phyloP scores from a whole-genome alignment of 1,140 invertebrate species.

The Pseudomyrmex dendroicus region DNA sequence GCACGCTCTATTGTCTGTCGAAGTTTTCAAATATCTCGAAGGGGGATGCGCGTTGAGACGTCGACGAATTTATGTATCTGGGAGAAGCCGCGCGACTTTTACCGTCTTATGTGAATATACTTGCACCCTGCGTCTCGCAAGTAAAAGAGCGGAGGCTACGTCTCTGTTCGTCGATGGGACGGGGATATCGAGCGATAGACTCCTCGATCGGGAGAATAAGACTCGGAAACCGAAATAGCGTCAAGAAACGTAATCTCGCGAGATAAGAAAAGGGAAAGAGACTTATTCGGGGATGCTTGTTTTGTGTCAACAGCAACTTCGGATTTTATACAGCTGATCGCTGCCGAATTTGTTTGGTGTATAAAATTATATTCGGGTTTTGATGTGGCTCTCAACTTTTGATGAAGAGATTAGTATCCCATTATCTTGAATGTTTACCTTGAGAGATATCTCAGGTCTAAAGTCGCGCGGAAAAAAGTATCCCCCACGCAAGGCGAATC shows the following conservation, averaged over 20 bases:
- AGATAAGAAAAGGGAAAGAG: background rate
- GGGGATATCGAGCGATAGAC: background rate
- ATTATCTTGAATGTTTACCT: constrained; percentile 3
- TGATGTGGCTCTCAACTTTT: background rate
- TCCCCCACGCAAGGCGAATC: background rate
- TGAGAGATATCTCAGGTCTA: background rate
- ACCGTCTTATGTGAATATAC: constrained; percentile 4
- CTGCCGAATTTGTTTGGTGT: constrained; percentile 1
- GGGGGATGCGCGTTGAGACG: constrained; percentile 8
- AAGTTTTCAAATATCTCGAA: constrained; percentile 56
- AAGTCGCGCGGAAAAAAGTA: background rate
- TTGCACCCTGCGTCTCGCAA: background rate
- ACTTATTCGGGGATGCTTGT: constrained; percentile 8
- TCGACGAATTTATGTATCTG: constrained; percentile 43
- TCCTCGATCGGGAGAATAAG: constrained; percentile 30
- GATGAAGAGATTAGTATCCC: background rate
- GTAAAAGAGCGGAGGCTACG: background rate
- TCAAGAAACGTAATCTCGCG: constrained; percentile 29
- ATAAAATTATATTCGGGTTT: too few relatives aligned
- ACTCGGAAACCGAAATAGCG: constrained; percentile 14
- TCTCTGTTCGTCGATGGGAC: constrained; percentile 15
- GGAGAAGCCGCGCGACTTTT: constrained; percentile 40
- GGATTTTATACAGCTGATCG: constrained; percentile 1
- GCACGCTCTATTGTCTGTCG: constrained; percentile 39
- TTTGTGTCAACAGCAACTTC: background rate